These are phyloP conservation scores for Bombus confusus DNA, from an alignment of 1,140 invertebrate species.

Conservation along the genomic window DNA sequence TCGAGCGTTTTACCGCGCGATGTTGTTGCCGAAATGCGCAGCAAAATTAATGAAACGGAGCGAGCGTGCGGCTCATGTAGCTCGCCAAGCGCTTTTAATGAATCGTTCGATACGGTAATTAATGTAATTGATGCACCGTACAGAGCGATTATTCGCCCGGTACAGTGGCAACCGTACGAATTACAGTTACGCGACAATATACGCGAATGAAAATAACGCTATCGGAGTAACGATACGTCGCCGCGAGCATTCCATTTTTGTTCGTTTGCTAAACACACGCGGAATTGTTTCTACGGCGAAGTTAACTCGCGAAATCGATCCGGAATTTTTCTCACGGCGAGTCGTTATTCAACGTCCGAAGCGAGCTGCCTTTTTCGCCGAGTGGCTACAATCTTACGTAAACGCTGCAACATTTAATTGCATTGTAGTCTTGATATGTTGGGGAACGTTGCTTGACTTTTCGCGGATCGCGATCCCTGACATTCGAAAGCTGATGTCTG, in stretches of 20 bases:
- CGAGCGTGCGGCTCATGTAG: neutral
- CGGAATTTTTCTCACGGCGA: neutral
- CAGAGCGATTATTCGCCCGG: neutral
- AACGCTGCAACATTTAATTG: slow-evolving; percentile 25
- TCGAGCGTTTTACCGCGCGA: neutral
- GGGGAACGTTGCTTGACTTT: neutral
- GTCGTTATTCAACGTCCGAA: neutral
- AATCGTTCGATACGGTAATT: slow-evolving; percentile 34
- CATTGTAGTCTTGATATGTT: slow-evolving; percentile 5
- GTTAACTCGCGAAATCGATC: neutral
- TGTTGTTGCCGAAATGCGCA: neutral
- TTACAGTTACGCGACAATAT: slow-evolving; percentile 22
- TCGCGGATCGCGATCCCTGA: neutral
- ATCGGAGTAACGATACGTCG: neutral
- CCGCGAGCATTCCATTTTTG: neutral
- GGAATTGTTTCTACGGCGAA: neutral
- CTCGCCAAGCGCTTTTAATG: neutral
- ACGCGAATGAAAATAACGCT: neutral
- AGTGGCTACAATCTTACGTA: neutral
- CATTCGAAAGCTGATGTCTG: neutral
- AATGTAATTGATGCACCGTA: slow-evolving; percentile 16
- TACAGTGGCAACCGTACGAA: neutral
- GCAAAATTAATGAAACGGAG: neutral
- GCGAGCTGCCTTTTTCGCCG: neutral
- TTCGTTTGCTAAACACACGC: neutral